Conservation (phyloP, 1,140 invertebrate species). For the Adoxophyes honmai region DNA sequence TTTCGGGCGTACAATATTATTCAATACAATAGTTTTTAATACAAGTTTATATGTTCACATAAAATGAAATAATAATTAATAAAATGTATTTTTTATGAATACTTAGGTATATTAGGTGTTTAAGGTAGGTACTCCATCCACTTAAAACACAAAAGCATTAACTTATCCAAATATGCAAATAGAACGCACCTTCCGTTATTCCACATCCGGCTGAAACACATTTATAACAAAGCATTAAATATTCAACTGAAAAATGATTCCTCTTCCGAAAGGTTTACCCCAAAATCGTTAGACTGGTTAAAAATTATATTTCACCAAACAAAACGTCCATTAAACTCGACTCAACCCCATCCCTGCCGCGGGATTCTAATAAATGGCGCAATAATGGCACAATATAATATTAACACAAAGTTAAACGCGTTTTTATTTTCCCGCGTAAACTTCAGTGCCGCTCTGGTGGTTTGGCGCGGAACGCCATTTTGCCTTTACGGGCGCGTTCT, state of each 20-base stretch:
- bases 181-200: too few relatives aligned
- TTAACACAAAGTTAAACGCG: constrained; percentile 74
- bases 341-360: constrained; percentile 68
- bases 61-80: too few relatives aligned
- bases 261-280: constrained; percentile 45
- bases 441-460: constrained; percentile 51
- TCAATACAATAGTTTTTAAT: too few relatives aligned
- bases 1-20: too few relatives aligned
- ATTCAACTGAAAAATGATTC: constrained; percentile 44
- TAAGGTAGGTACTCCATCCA: too few relatives aligned
- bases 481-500: constrained; percentile 51
- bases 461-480: constrained; percentile 48
- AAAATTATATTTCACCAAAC: constrained; percentile 66
- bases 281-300: constrained; percentile 58
- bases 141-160: too few relatives aligned
- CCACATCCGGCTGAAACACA: neutral
- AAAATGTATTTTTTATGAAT: too few relatives aligned
- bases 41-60: too few relatives aligned
- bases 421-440: constrained; percentile 69
- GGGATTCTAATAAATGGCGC: constrained; percentile 72
- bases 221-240: constrained; percentile 36
- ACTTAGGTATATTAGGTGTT: too few relatives aligned
- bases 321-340: constrained; percentile 72
- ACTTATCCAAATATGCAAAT: too few relatives aligned
- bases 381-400: constrained; percentile 77